Conservation (phyloP, 2,797 vertebrate species). For the Protosalanx chinensis region DNA sequence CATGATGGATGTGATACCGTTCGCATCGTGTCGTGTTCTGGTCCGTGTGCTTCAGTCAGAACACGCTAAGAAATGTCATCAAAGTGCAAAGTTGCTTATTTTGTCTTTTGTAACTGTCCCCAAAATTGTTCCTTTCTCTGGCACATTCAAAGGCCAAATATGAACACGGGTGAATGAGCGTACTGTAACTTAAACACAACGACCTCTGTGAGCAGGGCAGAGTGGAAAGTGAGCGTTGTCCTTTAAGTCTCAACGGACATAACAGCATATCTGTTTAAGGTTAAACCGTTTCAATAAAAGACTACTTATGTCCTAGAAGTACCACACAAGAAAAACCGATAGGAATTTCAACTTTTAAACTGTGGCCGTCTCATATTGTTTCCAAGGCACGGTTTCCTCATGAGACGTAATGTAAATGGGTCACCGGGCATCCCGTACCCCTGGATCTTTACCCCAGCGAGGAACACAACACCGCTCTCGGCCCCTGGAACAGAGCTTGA, state of each 20-base stretch:
- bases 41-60: slow-evolving; percentile 23
- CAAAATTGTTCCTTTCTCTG: too few species aligned
- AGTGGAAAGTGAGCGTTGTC: not conserved
- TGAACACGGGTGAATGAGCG: too few species aligned
- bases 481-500: slow-evolving; percentile 4
- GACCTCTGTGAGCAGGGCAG: not conserved
- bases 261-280: slow-evolving; percentile 6
- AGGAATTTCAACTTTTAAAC: slow-evolving; percentile 18
- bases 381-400: slow-evolving; percentile 11
- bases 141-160: too few species aligned
- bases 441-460: not conserved
- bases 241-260: not conserved
- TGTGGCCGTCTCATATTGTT: not conserved
- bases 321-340: not conserved
- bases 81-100: not conserved
- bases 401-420: slow-evolving; percentile 19
- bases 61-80: not conserved
- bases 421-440: not conserved
- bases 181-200: not conserved
- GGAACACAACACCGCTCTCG: slow-evolving; percentile 1
- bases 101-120: not conserved
- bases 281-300: slow-evolving; percentile 9
- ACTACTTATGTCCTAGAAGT: slow-evolving; percentile 3
- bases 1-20: slow-evolving; percentile 38
- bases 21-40: slow-evolving; percentile 36